Evolutionary conservation across 2,113 vertebrate species (phyloP).

Genomic region (Channa maculata): DNA sequence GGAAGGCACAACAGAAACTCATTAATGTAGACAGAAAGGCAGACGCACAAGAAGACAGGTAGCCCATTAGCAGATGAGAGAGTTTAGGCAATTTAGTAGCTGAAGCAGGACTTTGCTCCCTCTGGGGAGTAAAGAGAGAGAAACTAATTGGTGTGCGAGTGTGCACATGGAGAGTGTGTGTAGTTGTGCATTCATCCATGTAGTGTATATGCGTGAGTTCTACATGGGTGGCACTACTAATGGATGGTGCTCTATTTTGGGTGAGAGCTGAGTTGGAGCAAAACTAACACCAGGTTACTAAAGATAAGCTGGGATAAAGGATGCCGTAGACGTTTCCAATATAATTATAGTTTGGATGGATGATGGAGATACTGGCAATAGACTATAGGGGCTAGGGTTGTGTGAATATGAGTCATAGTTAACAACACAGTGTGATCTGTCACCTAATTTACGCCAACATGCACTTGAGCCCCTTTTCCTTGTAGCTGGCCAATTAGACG

Average conservation of each 20-base stretch:
- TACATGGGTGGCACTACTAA: conserved; percentile 41
- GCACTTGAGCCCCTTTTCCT: conserved; percentile 36
- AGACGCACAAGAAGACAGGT: conserved; percentile 60
- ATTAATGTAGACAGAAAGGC: conserved; percentile 60
- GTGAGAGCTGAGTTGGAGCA: conserved; percentile 1
- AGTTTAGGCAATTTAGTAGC: conserved; percentile 74
- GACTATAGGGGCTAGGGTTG: neutral
- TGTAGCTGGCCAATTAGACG: conserved; percentile 53
- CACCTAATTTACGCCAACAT: conserved; percentile 70
- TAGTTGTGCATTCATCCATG: conserved; percentile 16
- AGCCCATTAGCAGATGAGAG: conserved; percentile 72
- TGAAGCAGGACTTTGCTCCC: conserved; percentile 65
- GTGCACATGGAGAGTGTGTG: conserved; percentile 11
- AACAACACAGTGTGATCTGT: conserved; percentile 59
- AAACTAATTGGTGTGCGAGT: conserved; percentile 35
- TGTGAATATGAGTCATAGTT: conserved; percentile 59
- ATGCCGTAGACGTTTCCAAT: neutral
- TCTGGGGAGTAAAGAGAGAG: conserved; percentile 29
- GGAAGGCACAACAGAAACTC: conserved; percentile 54
- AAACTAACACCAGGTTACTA: conserved; percentile 22
- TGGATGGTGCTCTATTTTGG: conserved; percentile 44
- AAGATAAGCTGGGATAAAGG: conserved; percentile 17
- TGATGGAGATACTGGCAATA: conserved; percentile 9
- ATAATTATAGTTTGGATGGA: neutral
- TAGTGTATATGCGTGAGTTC: conserved; percentile 32